phyloP scores from a whole-genome alignment of 2,797 vertebrate genomes.

The Schizothorax lantsangensis region DNA sequence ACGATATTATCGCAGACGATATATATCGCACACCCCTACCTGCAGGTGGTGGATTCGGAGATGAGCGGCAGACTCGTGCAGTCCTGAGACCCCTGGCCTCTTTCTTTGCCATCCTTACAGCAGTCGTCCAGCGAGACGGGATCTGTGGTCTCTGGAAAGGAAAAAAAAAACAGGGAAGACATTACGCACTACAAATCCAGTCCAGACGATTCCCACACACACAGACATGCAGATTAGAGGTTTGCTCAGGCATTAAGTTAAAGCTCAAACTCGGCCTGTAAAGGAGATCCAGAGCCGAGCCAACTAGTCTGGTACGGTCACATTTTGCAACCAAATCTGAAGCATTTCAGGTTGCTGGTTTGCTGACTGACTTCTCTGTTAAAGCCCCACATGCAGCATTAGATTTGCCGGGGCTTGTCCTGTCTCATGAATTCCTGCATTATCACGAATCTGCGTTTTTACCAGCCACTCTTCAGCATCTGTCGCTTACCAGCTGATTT shows the following conservation, averaged over 20 bases:
- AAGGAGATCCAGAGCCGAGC: background rate
- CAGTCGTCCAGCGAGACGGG: conserved; percentile 83
- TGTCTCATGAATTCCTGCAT: background rate
- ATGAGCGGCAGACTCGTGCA: conserved; percentile 82
- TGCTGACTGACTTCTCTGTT: background rate
- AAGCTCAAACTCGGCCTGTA: background rate
- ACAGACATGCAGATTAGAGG: conserved; percentile 3
- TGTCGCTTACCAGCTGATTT: background rate
- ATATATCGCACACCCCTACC: conserved; percentile 61
- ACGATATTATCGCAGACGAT: too few relatives aligned
- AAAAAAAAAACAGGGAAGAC: conserved; percentile 19
- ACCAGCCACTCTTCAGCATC: background rate
- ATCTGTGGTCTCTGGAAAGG: conserved; percentile 64
- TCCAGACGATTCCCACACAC: background rate
- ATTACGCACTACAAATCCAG: background rate
- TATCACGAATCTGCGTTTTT: background rate
- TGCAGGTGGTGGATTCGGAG: conserved; percentile 86
- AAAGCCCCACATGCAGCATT: conserved; percentile 3
- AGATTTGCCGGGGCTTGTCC: conserved; percentile 35
- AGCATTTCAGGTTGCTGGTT: background rate
- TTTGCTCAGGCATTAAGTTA: background rate
- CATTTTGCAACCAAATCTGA: background rate
- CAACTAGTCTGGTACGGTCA: background rate
- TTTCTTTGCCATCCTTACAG: conserved; percentile 86
- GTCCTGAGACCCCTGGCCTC: conserved; percentile 78